Evolutionary conservation across 2,888 invertebrate genomes (phyloP), one percentile per base, ranked within the genome.

Genomic region (Candidula unifasciata): DNA sequence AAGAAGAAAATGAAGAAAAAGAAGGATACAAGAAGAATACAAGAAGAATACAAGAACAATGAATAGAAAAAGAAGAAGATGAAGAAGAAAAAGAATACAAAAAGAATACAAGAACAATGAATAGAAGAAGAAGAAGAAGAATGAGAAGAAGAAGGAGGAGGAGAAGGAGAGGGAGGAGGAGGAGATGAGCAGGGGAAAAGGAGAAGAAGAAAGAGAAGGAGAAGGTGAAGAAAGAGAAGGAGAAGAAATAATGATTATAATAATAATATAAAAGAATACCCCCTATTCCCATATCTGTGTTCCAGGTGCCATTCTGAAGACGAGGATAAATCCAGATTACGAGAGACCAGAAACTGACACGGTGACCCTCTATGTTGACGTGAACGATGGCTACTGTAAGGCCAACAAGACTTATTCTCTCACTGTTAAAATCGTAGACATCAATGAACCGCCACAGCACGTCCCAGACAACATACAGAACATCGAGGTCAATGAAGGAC

Each of bases 341-440:
- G 87, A 87, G 73, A 69, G 84, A 24, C 18, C 68, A 18, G 69
- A 73, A 24, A 76, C 85, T 0, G 78, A 85, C 1, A 80, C 66
- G 8, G 84, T 84, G 24, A 60, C 30, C 3, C 54, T 87, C 35
- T 82, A 74, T 44, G 66, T 87, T 57, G 84, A 85, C 35, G 71
- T 79, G n/a, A 69, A 69, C 8, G 87, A 87, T 37, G 84, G 84
- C 24, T 87, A 84, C 76, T 87, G 87, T 69, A 68, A 79, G 18
- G 37, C 76, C 5, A 60, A 81, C 68, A 35, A 57, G 30, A 82
- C 85, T 16, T 82, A 80, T 30, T 76, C 66, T 21, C 80, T 86
- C 16, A 81, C 64, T 54, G 33, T 83, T n/a, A 35, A 77, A 35
- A 78, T 86, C 60, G 80, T n/a, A 18, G 76, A 86, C 60, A 71